A percentile compares a stretch with the other conserved stretches of the same genome.
Conservation (phyloP, 2,113 vertebrate species). For the Uropsilus gracilis region DNA sequence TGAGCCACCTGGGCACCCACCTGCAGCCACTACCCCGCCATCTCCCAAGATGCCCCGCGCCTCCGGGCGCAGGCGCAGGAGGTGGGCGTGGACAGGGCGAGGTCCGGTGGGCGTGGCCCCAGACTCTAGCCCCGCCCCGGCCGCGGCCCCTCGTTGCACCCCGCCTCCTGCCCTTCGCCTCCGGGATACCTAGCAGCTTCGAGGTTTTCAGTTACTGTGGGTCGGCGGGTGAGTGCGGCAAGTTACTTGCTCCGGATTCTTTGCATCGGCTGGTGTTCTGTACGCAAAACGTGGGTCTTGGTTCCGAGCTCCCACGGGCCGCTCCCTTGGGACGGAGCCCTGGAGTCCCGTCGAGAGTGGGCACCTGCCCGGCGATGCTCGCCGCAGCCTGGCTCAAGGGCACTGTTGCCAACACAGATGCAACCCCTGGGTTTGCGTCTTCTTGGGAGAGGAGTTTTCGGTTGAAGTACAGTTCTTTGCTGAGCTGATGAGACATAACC, state of each 20-base stretch:
- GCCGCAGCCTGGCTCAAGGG: accelerated
- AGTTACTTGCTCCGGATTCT: accelerated
- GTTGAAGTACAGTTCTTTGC: background rate
- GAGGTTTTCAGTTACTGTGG: accelerated
- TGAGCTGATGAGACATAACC: background rate
- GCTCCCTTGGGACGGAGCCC: background rate
- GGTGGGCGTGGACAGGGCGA: accelerated
- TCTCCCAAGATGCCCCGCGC: background rate
- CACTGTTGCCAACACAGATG: background rate
- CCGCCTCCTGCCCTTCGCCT: accelerated
- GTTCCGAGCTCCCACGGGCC: background rate
- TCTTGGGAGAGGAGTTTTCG: background rate
- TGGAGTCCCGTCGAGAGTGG: background rate
- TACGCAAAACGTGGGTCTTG: background rate
- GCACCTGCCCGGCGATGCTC: background rate
- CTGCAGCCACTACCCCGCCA: accelerated
- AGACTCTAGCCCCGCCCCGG: accelerated
- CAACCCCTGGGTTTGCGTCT: background rate
- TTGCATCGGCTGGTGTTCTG: background rate
- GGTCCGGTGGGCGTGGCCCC: background rate
- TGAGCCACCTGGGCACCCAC: accelerated
- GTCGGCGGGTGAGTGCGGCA: accelerated
- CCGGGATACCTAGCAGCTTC: accelerated
- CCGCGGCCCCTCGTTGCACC: no score
- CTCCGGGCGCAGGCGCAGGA: background rate